Conservation (phyloP, 2,888 invertebrate species). For the Agonopterix alstromeriana region DNA sequence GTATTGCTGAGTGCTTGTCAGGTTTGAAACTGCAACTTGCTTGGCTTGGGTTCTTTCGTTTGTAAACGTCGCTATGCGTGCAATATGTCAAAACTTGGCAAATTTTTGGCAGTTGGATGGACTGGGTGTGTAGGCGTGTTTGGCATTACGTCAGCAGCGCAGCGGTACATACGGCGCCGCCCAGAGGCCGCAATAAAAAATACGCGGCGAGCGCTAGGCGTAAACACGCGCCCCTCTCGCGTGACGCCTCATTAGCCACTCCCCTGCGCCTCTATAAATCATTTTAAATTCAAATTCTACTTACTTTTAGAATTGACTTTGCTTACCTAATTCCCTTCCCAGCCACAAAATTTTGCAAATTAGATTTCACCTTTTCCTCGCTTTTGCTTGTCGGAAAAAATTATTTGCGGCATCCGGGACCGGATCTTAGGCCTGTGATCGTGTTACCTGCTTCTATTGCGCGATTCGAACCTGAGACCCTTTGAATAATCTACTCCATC, state of each 20-base stretch:
- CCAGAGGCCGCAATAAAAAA: constrained; percentile 52
- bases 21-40: neutral
- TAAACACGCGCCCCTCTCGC: constrained; percentile 71
- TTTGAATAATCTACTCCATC: constrained; percentile 25
- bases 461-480: constrained; percentile 24
- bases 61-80: neutral
- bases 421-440: constrained; percentile 38
- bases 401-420: constrained; percentile 48
- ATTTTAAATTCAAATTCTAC: constrained; percentile 76
- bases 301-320: constrained; percentile 73
- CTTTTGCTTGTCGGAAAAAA: constrained; percentile 45
- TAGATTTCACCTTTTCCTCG: constrained; percentile 60
- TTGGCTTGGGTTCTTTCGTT: neutral
- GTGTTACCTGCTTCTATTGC: constrained; percentile 33
- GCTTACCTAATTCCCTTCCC: constrained; percentile 66
- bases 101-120: neutral
- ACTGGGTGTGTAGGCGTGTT: constrained; percentile 38
- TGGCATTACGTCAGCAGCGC: constrained; percentile 36
- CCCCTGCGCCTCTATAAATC: constrained; percentile 72
- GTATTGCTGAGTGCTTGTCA: neutral
- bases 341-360: constrained; percentile 68
- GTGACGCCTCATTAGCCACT: constrained; percentile 75
- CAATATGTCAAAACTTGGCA: neutral
- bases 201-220: constrained; percentile 44
- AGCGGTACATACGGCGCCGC: constrained; percentile 31